Percentiles rank a stretch among this genome's conserved stretches.
phyloP scores from a whole-genome alignment of 2,797 vertebrate species.

The Siniperca obscura region DNA sequence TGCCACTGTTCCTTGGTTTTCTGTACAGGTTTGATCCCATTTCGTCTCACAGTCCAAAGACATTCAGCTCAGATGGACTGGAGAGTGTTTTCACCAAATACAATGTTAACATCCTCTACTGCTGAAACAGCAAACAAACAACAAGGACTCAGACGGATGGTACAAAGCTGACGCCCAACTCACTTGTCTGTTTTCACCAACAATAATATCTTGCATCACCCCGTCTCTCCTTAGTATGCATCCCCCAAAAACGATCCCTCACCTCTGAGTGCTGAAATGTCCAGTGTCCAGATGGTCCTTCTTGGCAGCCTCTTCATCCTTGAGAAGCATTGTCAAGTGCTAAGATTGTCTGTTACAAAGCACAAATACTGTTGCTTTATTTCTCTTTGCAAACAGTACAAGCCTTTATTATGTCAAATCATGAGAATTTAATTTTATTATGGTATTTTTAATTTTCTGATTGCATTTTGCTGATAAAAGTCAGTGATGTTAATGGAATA shows the following conservation, averaged over 20 bases:
- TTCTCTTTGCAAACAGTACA: not conserved
- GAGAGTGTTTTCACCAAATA: constrained; percentile 24
- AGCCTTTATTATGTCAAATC: constrained; percentile 3
- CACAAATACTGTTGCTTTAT: constrained; percentile 7
- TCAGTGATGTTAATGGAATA: not conserved
- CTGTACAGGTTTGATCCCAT: constrained; percentile 31
- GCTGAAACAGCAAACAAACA: constrained; percentile 20
- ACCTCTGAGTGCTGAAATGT: constrained; percentile 30
- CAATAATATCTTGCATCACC: constrained; percentile 46
- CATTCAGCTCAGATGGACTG: constrained; percentile 2
- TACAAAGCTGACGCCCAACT: not conserved
- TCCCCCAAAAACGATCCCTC: constrained; percentile 48
- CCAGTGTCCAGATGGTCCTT: constrained; percentile 60
- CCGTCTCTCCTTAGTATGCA: constrained; percentile 42
- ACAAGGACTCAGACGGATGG: not conserved
- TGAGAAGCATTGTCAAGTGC: constrained; percentile 12
- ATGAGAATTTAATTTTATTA: not conserved
- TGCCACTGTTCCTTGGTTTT: not conserved
- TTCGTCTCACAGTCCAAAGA: constrained; percentile 8
- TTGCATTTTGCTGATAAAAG: not conserved
- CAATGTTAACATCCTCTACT: not conserved
- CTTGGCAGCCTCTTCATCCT: constrained; percentile 50
- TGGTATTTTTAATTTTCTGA: not conserved
- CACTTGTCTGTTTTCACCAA: constrained; percentile 38
- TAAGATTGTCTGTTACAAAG: constrained; percentile 26